Base-by-base conservation (phyloP, 2,113 vertebrate genomes). In the Dryoscopus gambensis region DNA sequence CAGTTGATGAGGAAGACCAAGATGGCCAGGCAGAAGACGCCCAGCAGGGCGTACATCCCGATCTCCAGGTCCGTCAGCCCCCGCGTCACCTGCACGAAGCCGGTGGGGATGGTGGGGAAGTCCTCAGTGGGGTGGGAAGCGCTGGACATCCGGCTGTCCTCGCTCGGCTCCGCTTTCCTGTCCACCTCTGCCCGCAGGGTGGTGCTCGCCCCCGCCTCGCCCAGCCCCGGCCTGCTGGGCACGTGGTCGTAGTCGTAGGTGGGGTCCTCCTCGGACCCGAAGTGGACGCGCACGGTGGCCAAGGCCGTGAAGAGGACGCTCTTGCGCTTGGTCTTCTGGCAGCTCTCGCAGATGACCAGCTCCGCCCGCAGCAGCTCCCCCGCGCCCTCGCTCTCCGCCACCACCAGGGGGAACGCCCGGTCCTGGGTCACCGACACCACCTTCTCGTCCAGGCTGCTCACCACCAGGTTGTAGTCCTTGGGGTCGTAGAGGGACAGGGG, bases 1-100 rank as follows among this genome's bases (percentile, higher is more conserved):
- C 99, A 99, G 98, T 99, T 99, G 98, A 99, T 99, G 92, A 99
- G 99, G 96, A 99, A 99, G 89, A 99, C 99, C 49, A 99, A 96
- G 93, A 99, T 99, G 98, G 99, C 99, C 37, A 99, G 97, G 90
- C 99, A 99, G 98, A 99, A 99, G 97, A 99, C 99, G 0, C 99
- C 99, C 53, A 99, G 98, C 3, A 99, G 98, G 5, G 99, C 99
- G 0, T 99, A 99, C 99, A 99, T 99, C 97, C 99, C 99, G 1
- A 99, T 99, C 97, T 99, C 99, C 78, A 99, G 98, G 98, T 99
- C 99, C 0, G 99, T 99, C 97, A 99, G 98, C 77, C 98, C 99
- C 25, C 99, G 98, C 2, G 98, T 98, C 46, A 99, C 98, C 82
- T 99, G 99, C 42, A 99, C 98, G 5, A 99, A 99, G 86, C 99